Evolutionary conservation across 2,888 invertebrate species (phyloP).

Genomic region (Protula sp.): DNA sequence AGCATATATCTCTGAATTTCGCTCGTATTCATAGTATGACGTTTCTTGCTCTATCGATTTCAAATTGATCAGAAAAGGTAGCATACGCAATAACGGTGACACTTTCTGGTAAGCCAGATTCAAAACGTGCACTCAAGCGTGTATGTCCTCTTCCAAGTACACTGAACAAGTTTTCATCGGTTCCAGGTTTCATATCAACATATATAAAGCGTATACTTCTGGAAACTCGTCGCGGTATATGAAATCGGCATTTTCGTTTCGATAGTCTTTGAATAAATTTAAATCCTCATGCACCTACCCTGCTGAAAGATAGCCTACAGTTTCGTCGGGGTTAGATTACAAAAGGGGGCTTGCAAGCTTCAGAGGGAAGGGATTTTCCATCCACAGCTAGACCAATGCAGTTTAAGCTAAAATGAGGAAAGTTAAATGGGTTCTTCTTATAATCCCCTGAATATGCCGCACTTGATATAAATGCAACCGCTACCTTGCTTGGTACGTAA

Average conservation of each 20-base stretch:
- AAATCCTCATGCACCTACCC: background rate
- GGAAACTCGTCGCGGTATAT: background rate
- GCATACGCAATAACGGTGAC: too few species aligned
- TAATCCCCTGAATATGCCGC: background rate
- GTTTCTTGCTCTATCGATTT: conserved; percentile 1
- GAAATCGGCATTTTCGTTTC: background rate
- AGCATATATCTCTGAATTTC: background rate
- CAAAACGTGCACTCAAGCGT: too few species aligned
- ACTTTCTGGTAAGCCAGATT: too few species aligned
- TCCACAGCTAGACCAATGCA: conserved; percentile 2
- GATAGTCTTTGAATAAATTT: background rate
- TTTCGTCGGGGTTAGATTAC: too few species aligned
- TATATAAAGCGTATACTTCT: too few species aligned
- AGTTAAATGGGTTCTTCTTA: background rate
- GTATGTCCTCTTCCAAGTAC: too few species aligned
- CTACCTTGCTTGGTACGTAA: background rate
- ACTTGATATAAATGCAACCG: background rate
- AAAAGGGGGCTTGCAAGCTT: background rate
- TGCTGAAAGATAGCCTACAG: too few species aligned
- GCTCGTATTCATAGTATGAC: background rate
- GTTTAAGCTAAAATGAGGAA: background rate
- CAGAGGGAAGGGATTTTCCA: background rate
- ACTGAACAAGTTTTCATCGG: too few species aligned
- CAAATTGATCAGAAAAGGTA: background rate
- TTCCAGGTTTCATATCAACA: too few species aligned